Conservation (phyloP, 2,797 vertebrate genomes). For the Propithecus perrieri region DNA sequence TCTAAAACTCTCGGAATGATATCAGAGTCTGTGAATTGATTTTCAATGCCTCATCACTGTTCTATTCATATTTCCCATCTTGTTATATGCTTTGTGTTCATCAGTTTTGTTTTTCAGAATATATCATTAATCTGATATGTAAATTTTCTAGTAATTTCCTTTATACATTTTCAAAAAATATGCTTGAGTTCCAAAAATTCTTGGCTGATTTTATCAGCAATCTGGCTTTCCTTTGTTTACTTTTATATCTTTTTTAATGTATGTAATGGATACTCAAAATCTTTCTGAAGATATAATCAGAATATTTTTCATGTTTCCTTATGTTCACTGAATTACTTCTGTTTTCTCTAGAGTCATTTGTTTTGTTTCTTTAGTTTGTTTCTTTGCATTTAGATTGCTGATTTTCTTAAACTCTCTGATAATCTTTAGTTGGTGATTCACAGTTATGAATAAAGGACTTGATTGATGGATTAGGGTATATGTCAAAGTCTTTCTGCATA, state of each 20-base stretch:
- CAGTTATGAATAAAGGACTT: background rate
- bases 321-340: background rate
- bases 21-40: background rate
- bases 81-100: background rate
- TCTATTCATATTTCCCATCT: background rate
- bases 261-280: background rate
- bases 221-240: background rate
- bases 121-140: background rate
- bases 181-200: background rate
- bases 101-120: constrained; percentile 3
- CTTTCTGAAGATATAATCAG: background rate
- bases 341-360: background rate
- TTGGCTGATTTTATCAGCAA: background rate
- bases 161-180: background rate
- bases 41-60: background rate
- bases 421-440: background rate
- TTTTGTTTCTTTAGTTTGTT: background rate
- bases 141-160: background rate
- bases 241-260: background rate
- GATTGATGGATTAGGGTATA: background rate
- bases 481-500: background rate
- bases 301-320: constrained; percentile 20
- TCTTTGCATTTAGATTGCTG: background rate
- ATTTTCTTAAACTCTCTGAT: background rate
- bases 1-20: constrained; percentile 29